Evolutionary conservation across 92 coral and sea anemone genomes (phyloP).

Genomic region (Parazoanthus darwini): DNA sequence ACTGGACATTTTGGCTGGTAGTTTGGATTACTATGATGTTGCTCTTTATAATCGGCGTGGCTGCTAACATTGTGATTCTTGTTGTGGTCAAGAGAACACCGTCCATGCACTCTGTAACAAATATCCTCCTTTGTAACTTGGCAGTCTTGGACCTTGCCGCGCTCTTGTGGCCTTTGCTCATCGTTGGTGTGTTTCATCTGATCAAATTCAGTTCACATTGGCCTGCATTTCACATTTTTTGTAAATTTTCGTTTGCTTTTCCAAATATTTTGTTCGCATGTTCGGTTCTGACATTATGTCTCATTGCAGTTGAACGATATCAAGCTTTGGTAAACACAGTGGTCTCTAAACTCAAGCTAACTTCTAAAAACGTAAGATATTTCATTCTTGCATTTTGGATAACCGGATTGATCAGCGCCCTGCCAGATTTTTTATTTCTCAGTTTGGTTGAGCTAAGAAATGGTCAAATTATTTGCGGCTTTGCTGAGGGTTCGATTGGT

Average conservation of each 20-base stretch:
- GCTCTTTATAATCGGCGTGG: background rate
- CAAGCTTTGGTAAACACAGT: conserved; percentile 21
- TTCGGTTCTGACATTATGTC: conserved; percentile 6
- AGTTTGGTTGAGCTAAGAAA: too few relatives aligned
- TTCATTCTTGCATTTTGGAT: background rate
- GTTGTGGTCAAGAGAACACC: conserved; percentile 20
- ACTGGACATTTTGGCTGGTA: too few relatives aligned
- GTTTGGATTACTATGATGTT: too few relatives aligned
- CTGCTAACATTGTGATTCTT: conserved; percentile 11
- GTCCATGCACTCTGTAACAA: conserved; percentile 28
- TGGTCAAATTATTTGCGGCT: background rate
- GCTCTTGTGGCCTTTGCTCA: background rate
- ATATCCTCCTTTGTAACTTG: conserved; percentile 15
- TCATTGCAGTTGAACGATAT: conserved; percentile 13
- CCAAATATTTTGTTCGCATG: background rate
- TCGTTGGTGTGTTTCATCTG: background rate
- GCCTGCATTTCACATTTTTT: background rate
- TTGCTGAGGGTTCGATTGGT: background rate
- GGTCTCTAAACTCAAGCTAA: background rate
- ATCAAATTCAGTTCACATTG: too few relatives aligned
- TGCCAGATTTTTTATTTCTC: background rate
- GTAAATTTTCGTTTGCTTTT: background rate
- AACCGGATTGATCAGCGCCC: background rate
- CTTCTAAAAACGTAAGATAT: background rate
- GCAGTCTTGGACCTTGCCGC: conserved; percentile 5